phyloP scores from a whole-genome alignment of 2,113 vertebrate species.

The Erpornis zantholeuca region DNA sequence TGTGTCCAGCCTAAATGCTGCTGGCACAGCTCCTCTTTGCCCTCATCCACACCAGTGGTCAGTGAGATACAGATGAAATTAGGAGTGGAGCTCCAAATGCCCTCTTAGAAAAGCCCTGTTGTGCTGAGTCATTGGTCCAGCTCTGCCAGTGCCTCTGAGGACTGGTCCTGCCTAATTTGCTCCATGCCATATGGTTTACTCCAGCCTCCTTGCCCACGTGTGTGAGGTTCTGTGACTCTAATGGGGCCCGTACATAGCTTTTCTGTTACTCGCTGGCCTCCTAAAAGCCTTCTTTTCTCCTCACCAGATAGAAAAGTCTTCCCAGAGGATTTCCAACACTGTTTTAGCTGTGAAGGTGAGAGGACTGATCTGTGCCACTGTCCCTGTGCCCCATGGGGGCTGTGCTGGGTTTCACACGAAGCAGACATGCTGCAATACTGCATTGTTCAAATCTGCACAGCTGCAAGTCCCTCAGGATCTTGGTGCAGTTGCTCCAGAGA shows the following conservation, averaged over 20 bases:
- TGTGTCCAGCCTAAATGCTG: background rate
- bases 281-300: background rate
- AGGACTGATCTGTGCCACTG: background rate
- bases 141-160: background rate
- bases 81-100: background rate
- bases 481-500: background rate
- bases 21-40: background rate
- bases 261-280: background rate
- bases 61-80: background rate
- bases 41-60: rapidly evolving
- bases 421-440: rapidly evolving
- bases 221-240: background rate
- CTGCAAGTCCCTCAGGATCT: background rate
- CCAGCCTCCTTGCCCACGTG: background rate
- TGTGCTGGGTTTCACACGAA: background rate
- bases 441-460: background rate
- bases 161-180: rapidly evolving
- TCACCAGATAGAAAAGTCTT: background rate
- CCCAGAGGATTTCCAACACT: background rate
- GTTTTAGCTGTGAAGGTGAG: background rate
- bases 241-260: background rate
- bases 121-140: background rate
- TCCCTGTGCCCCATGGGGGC: rapidly evolving
- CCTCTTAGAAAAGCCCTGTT: background rate
- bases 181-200: background rate